phyloP scores from a whole-genome alignment of 2,888 invertebrate genomes.

The Hydropsyche betteni region DNA sequence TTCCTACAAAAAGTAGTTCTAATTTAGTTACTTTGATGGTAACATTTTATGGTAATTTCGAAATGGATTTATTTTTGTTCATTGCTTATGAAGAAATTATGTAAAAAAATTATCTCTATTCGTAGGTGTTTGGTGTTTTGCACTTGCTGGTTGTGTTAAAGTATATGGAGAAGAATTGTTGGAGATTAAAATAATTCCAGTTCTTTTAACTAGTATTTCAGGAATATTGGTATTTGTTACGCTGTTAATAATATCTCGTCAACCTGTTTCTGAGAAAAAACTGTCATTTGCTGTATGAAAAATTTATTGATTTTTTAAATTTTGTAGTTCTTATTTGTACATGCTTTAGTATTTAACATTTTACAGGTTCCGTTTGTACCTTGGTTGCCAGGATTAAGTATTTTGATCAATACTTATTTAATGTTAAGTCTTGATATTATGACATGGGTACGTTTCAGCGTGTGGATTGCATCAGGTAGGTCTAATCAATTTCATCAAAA shows the following conservation, averaged over 20 bases:
- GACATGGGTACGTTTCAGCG: slow-evolving; percentile 86
- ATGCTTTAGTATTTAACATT: not conserved
- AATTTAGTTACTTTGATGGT: slow-evolving; percentile 60
- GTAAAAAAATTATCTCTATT: not conserved
- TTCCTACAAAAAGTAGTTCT: slow-evolving; percentile 60
- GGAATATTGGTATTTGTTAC: slow-evolving; percentile 57
- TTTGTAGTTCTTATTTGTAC: not conserved
- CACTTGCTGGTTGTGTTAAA: slow-evolving; percentile 59
- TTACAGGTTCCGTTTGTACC: slow-evolving; percentile 86
- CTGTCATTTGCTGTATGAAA: slow-evolving; percentile 70
- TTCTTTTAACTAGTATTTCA: slow-evolving; percentile 56
- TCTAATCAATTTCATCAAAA: too few species aligned
- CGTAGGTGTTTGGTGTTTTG: slow-evolving; percentile 61
- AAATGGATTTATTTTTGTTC: not conserved
- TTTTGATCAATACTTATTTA: slow-evolving; percentile 85
- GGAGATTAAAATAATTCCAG: slow-evolving; percentile 53
- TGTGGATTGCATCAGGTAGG: slow-evolving; percentile 86
- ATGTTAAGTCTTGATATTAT: slow-evolving; percentile 75
- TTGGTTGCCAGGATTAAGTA: slow-evolving; percentile 81
- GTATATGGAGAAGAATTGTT: slow-evolving; percentile 56
- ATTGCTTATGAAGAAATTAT: not conserved
- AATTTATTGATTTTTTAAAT: slow-evolving; percentile 3
- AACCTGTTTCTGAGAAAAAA: slow-evolving; percentile 71
- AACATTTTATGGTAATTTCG: slow-evolving; percentile 59
- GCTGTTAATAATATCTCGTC: slow-evolving; percentile 66